A percentile compares a stretch with the other conserved stretches of the same genome.
phyloP scores from a whole-genome alignment of 2,113 vertebrate species.

The Bolborhynchus lineola region DNA sequence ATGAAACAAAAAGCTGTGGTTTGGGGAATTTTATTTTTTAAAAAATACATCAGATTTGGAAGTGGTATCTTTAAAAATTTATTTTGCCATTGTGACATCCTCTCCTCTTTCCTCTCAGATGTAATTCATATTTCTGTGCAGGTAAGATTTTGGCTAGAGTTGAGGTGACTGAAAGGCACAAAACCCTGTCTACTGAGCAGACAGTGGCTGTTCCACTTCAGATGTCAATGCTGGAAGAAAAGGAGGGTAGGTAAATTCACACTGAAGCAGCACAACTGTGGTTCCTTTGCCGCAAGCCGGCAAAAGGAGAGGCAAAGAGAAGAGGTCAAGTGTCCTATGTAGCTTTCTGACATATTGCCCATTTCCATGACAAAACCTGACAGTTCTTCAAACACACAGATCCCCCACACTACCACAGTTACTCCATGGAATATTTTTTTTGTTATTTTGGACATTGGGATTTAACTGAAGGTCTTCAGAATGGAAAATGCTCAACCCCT shows the following conservation, averaged over 20 bases:
- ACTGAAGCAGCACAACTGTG: neutral
- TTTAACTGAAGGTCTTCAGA: neutral
- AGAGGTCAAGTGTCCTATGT: neutral
- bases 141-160: neutral
- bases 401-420: neutral
- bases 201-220: fast-evolving
- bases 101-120: neutral
- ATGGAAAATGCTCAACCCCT: neutral
- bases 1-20: neutral
- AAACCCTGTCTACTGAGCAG: neutral
- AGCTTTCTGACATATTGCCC: neutral
- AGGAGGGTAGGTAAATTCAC: neutral
- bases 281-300: neutral
- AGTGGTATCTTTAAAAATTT: neutral
- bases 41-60: neutral
- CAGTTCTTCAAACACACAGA: neutral
- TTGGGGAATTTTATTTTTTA: neutral
- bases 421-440: neutral
- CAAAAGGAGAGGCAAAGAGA: neutral
- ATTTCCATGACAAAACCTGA: neutral
- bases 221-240: neutral
- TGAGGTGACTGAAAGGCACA: neutral
- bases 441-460: neutral
- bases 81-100: neutral
- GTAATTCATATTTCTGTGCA: neutral